Conservation (phyloP, 2,113 vertebrate genomes). For the Phyllopteryx taeniolatus region DNA sequence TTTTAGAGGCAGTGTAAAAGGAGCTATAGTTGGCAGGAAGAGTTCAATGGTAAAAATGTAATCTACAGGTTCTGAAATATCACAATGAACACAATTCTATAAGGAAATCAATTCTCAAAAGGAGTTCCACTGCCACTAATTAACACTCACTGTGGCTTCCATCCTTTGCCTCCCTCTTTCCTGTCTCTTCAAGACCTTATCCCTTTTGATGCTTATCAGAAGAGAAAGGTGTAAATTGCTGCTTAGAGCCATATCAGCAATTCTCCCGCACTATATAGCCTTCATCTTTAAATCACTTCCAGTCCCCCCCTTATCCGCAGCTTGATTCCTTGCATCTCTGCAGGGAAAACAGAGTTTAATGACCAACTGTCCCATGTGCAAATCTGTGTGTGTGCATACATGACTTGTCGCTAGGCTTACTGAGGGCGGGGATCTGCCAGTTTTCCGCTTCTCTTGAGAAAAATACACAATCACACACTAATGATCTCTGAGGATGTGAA, state of each 20-base stretch:
- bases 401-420: constrained; percentile 34
- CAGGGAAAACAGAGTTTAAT: constrained; percentile 27
- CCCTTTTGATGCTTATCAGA: constrained; percentile 55
- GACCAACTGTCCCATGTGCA: constrained; percentile 13
- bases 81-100: constrained; percentile 2
- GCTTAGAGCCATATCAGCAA: constrained; percentile 49
- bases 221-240: constrained; percentile 65
- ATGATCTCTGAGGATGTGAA: constrained; percentile 44
- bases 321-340: constrained; percentile 28
- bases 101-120: constrained; percentile 21
- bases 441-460: constrained; percentile 32
- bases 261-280: constrained; percentile 36
- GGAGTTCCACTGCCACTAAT: constrained; percentile 42
- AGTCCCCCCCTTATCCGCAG: constrained; percentile 21
- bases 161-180: constrained; percentile 18
- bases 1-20: no score
- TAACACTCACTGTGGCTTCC: constrained; percentile 28
- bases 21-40: no score
- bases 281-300: constrained; percentile 36
- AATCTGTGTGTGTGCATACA: constrained; percentile 15
- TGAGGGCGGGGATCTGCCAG: constrained; percentile 34
- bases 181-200: constrained; percentile 28
- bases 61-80: not conserved
- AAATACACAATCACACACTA: constrained; percentile 46
- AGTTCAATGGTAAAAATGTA: no score